Evolutionary conservation across 35 echinoderm and acorn worm genomes (phyloP), one percentile per base, ranked within the genome.

Genomic region (Patiria miniata): DNA sequence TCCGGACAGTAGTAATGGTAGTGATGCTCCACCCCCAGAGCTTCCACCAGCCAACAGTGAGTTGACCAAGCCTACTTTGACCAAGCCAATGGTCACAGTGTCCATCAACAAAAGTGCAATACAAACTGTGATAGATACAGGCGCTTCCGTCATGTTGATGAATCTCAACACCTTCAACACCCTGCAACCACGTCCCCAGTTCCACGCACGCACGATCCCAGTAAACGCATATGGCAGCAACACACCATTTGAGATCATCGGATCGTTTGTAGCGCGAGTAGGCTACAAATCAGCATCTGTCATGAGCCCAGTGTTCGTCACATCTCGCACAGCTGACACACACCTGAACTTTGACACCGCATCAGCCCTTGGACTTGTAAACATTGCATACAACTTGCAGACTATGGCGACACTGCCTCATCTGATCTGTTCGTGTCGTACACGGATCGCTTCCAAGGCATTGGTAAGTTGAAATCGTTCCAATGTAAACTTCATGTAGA

Each of bases 401-500:
- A n/a, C n/a, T n/a, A n/a, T n/a, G n/a, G n/a, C n/a, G n/a, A n/a
- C n/a, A n/a, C n/a, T n/a, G n/a, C n/a, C n/a, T n/a, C n/a, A n/a
- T n/a, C n/a, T n/a, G n/a, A n/a, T n/a, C n/a, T n/a, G n/a, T n/a
- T n/a, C n/a, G n/a, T n/a, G n/a, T n/a, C n/a, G n/a, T n/a, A n/a
- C n/a, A n/a, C n/a, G n/a, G n/a, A n/a, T n/a, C n/a, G n/a, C n/a
- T n/a, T n/a, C n/a, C n/a, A n/a, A n/a, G 85, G 85, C 21, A 38
- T 95, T 5, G 89, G 89, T 3, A 95, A 91, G 61, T 61, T 95
- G 10, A 39, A 59, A 18, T 88, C 79, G 28, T 39, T 73, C 14
- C 82, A 51, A 61, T 87, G 78, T 77, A 95, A 87, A 82, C 73
- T 95, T 7, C 93, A 91, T 76, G 68, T 91, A 16, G 68, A 93